Evolutionary conservation across 1,140 invertebrate species (phyloP).

Genomic region (Drepana arcuata): DNA sequence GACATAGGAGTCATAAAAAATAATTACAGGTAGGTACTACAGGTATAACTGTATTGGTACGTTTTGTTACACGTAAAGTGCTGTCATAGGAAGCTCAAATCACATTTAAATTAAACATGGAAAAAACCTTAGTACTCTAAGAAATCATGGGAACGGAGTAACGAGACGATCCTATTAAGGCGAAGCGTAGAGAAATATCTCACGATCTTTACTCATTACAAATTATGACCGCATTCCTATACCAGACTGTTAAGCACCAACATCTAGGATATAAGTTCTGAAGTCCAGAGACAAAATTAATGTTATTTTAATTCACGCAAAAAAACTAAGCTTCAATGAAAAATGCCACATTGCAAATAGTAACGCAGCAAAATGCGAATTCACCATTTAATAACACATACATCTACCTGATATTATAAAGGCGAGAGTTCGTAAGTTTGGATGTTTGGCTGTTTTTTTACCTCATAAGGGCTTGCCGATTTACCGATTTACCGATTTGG

Average conservation of each 20-base stretch:
- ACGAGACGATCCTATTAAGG: slow-evolving; percentile 52
- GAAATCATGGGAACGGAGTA: slow-evolving; percentile 54
- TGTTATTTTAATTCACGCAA: slow-evolving; percentile 24
- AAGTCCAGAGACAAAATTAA: slow-evolving; percentile 27
- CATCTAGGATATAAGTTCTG: slow-evolving; percentile 22
- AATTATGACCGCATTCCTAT: slow-evolving; percentile 63
- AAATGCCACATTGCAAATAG: slow-evolving; percentile 36
- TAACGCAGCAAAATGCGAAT: slow-evolving; percentile 15
- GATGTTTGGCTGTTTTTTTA: too few species aligned
- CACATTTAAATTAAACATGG: slow-evolving; percentile 27
- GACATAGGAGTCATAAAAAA: too few species aligned
- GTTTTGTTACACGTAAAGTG: too few species aligned
- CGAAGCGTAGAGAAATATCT: slow-evolving; percentile 59
- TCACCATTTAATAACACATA: too few species aligned
- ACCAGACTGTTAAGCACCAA: slow-evolving; percentile 34
- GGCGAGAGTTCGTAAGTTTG: too few species aligned
- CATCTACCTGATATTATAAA: too few species aligned
- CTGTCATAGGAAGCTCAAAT: too few species aligned
- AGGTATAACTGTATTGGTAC: too few species aligned
- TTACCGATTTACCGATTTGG: too few species aligned
- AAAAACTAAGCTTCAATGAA: slow-evolving; percentile 16
- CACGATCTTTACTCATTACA: slow-evolving; percentile 63
- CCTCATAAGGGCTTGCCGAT: too few species aligned
- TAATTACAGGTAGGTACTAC: too few species aligned
- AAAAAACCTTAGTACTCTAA: too few species aligned